These are phyloP conservation scores for Neoseiulus cucumeris DNA, from an alignment of 1,140 invertebrate species.

Conservation along the genomic window DNA sequence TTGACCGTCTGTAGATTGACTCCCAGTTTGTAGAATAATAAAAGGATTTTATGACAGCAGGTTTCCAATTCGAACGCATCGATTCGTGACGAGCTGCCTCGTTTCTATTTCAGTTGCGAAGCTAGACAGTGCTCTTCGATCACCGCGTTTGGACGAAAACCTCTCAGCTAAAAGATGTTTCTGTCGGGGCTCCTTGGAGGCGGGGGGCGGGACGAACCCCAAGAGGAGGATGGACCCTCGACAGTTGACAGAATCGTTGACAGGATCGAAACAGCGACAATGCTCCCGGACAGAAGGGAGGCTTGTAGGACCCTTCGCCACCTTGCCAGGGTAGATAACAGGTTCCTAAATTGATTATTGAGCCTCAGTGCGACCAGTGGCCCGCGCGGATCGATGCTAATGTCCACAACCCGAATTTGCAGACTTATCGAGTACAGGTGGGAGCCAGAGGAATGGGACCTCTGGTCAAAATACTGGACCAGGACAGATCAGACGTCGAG, in stretches of 20 bases:
- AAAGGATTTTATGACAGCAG: no score
- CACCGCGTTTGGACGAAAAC: no score
- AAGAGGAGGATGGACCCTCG: not conserved
- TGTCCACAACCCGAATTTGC: not conserved
- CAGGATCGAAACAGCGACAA: not conserved
- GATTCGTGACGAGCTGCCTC: no score
- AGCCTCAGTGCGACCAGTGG: no score
- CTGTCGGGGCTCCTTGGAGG: not conserved
- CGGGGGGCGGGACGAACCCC: not conserved
- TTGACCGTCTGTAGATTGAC: no score
- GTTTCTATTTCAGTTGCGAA: no score
- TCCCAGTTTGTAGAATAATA: no score
- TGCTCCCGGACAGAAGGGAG: not conserved
- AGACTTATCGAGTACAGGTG: constrained; percentile 79
- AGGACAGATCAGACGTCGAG: constrained; percentile 56
- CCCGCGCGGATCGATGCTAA: no score
- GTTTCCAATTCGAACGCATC: no score
- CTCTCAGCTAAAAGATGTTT: not conserved
- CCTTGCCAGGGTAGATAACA: not conserved
- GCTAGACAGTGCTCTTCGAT: no score
- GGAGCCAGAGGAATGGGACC: constrained; percentile 83
- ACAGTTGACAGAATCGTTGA: not conserved
- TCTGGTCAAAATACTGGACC: constrained; percentile 38
- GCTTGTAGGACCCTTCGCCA: not conserved
- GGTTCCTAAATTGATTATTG: no score